Evolutionary conservation across 2,888 invertebrate genomes (phyloP).

Genomic region (Therioaphis trifolii): DNA sequence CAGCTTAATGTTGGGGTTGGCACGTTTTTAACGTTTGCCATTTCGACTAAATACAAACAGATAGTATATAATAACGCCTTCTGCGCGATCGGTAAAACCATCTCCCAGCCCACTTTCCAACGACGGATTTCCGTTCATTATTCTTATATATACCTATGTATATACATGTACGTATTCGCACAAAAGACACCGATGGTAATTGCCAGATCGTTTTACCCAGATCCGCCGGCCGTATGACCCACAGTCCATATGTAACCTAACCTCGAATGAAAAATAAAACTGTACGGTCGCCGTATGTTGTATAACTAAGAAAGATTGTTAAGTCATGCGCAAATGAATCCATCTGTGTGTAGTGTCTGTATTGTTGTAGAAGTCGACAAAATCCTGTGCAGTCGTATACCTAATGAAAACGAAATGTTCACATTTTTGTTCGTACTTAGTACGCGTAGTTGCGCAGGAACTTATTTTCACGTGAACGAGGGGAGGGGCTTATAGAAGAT

Average conservation of each 20-base stretch:
- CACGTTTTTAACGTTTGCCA: neutral
- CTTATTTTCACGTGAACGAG: too few relatives aligned
- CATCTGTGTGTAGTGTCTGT: neutral
- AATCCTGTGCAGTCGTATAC: neutral
- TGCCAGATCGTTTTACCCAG: slow-evolving; percentile 37
- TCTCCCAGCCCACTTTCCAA: slow-evolving; percentile 46
- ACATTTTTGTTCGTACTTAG: neutral
- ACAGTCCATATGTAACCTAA: slow-evolving; percentile 26
- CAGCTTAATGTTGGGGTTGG: neutral
- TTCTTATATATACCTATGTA: slow-evolving; percentile 10
- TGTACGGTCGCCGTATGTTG: slow-evolving; percentile 44
- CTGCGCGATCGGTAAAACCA: slow-evolving; percentile 43
- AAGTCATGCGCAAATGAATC: slow-evolving; percentile 36
- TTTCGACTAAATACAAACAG: slow-evolving; percentile 27
- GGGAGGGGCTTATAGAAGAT: too few relatives aligned
- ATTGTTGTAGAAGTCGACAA: slow-evolving; percentile 4
- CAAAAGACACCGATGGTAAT: slow-evolving; percentile 52
- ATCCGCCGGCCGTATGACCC: slow-evolving; percentile 39
- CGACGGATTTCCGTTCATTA: slow-evolving; percentile 55
- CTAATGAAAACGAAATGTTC: neutral
- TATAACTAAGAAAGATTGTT: slow-evolving; percentile 4
- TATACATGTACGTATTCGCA: neutral
- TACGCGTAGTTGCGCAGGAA: neutral
- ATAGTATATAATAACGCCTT: slow-evolving; percentile 28
- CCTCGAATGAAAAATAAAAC: neutral